Base-by-base conservation (phyloP, 2,113 vertebrate genomes). In the Nerophis lumbriciformis region DNA sequence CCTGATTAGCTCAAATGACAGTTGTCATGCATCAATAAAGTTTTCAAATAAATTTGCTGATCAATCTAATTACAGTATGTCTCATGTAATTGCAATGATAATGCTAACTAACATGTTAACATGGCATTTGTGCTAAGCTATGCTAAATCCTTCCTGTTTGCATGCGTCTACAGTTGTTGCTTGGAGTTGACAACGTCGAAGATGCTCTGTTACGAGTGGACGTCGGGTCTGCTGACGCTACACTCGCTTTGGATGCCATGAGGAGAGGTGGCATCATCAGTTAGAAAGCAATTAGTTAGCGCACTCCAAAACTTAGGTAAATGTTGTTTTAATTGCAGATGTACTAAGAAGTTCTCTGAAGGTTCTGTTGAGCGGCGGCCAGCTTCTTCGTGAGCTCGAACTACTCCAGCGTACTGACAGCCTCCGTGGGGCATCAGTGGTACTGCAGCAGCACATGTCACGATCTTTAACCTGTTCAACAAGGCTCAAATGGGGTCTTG, bases 331-430 rank as follows among this genome's bases (percentile, higher is more conserved):
- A 54, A 5, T 62, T 75, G 6, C 81, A 98, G 96, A 90, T 51
- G 90, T 97, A 67, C 79, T 98, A 73, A 80, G 90, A 72, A 92
- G 87, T n/a, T 98, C 96, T 4, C 65, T 96, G 85, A 80, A 86
- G 19, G 91, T 96, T 73, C 64, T 97, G 73, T 94, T 84, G 79
- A 94, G 92, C 89, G 94, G 93, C 78, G 90, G 81, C 19, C 83
- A 92, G 60, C 85, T 98, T 60, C 89, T 90, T n/a, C 88, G 91
- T 37, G 91, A 91, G 63, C 92, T 98, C 75, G 90, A 90, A 59
- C 86, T 83, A 68, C 92, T 95, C 71, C 92, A 92, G 84, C 77
- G 59, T 57, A 88, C 88, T 2, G 91, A 93, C 63, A 87, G 90
- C 64, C 86, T 92, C 70, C 55, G 84, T 71, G 91, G 88, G 66